phyloP scores from a whole-genome alignment of 2,888 invertebrate genomes.

The Allolobophora icterica region DNA sequence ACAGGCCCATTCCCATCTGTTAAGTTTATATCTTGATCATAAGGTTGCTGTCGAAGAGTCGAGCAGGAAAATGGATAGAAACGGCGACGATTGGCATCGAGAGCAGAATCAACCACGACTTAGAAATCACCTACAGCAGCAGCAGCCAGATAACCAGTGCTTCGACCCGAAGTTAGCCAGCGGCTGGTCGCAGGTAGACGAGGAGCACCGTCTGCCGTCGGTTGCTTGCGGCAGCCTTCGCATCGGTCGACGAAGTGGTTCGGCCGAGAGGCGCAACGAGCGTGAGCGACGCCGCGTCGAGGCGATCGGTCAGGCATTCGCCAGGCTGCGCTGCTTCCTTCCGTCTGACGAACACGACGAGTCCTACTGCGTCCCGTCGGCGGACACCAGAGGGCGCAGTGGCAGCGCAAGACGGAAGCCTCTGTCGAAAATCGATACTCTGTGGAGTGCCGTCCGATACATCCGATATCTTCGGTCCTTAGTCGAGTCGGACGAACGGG shows the following conservation, averaged over 20 bases:
- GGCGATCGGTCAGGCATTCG: slow-evolving; percentile 27
- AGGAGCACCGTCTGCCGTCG: not conserved
- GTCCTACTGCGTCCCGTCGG: not conserved
- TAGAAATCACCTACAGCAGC: not conserved
- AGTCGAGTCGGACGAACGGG: not conserved
- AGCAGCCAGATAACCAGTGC: not conserved
- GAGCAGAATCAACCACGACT: not conserved
- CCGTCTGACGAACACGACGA: not conserved
- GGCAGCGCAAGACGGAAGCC: slow-evolving; percentile 1
- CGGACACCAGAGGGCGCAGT: not conserved
- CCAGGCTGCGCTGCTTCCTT: slow-evolving; percentile 7
- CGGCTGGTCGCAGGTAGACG: not conserved
- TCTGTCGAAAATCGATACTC: slow-evolving; percentile 25
- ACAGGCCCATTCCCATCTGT: not conserved
- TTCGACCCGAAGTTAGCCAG: not conserved
- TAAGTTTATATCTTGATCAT: not conserved
- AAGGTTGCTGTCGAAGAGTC: not conserved
- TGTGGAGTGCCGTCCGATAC: slow-evolving; percentile 21
- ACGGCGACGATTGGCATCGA: not conserved
- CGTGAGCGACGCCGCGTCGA: slow-evolving; percentile 24
- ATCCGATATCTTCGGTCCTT: slow-evolving; percentile 18
- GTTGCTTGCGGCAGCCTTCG: not conserved
- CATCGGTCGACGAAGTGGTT: not conserved
- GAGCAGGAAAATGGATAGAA: not conserved
- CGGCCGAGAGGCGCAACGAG: not conserved